Conservation (phyloP, 2,797 vertebrate species). For the Poecile montanus region DNA sequence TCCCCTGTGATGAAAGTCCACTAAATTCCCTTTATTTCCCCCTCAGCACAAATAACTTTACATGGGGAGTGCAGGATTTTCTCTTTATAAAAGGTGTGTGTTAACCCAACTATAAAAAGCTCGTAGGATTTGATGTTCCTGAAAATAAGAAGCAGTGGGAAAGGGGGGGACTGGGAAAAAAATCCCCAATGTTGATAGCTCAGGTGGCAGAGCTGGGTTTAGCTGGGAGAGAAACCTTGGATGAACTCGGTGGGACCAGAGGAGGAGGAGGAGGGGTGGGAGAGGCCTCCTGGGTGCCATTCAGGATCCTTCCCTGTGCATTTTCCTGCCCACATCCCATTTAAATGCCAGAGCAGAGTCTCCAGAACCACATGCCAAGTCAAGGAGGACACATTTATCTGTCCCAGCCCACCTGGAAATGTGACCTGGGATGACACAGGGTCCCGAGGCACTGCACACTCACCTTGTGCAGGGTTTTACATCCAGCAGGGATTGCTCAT, state of each 20-base stretch:
- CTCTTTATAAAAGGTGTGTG: neutral
- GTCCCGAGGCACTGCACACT: neutral
- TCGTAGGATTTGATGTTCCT: neutral
- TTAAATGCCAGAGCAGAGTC: neutral
- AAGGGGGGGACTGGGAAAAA: neutral
- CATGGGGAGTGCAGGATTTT: neutral
- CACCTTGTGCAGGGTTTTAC: neutral
- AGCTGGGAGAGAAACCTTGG: neutral
- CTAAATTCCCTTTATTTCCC: neutral
- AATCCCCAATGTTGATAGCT: accelerated
- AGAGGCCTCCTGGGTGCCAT: neutral
- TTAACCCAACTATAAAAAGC: accelerated
- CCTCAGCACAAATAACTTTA: neutral
- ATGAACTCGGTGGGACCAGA: neutral
- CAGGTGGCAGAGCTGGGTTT: neutral
- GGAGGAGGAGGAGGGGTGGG: neutral
- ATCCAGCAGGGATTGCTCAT: neutral
- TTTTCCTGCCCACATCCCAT: neutral
- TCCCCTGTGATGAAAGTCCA: neutral
- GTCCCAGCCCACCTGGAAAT: neutral
- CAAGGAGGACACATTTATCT: neutral
- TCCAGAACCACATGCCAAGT: accelerated
- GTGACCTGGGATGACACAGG: neutral
- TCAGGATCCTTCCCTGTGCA: accelerated
- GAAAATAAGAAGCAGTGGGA: neutral